Conservation (phyloP, 2,113 vertebrate genomes). For the Ranitomeya variabilis region DNA sequence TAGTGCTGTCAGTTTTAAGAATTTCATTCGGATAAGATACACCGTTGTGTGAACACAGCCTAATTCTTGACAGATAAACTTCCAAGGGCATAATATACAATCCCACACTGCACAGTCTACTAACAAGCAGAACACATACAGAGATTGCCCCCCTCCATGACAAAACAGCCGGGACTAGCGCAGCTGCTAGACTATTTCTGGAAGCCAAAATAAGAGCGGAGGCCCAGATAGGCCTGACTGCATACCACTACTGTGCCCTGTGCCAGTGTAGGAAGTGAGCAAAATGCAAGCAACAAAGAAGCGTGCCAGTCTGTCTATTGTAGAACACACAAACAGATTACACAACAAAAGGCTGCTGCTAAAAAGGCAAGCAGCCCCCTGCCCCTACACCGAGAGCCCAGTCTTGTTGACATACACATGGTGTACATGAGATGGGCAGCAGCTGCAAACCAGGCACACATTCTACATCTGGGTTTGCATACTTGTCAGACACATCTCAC, state of each 20-base stretch:
- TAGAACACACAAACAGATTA: neutral
- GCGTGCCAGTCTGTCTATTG: neutral
- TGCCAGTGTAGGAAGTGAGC: slow-evolving; percentile 19
- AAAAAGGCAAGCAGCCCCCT: neutral
- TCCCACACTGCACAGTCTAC: neutral
- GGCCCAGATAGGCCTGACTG: slow-evolving; percentile 39
- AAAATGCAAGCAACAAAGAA: neutral
- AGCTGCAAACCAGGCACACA: neutral
- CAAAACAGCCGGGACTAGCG: slow-evolving; percentile 42
- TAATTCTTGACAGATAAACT: too few relatives aligned
- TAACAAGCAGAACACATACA: slow-evolving; percentile 18
- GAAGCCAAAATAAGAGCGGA: slow-evolving; percentile 45
- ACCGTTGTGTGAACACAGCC: too few relatives aligned
- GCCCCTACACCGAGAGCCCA: neutral
- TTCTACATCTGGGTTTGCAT: neutral
- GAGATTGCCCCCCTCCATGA: neutral
- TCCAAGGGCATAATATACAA: neutral
- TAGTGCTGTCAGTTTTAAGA: too few relatives aligned
- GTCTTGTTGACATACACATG: neutral
- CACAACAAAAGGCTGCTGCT: neutral
- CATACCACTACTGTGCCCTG: slow-evolving; percentile 5
- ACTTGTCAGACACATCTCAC: neutral
- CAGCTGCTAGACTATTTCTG: slow-evolving; percentile 57
- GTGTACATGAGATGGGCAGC: neutral
- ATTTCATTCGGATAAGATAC: too few relatives aligned